A percentile compares a stretch with the other conserved stretches of the same genome.
These are phyloP conservation scores for Tauraco hartlaubi DNA, from an alignment of 2,797 vertebrate species.

Conservation along the genomic window DNA sequence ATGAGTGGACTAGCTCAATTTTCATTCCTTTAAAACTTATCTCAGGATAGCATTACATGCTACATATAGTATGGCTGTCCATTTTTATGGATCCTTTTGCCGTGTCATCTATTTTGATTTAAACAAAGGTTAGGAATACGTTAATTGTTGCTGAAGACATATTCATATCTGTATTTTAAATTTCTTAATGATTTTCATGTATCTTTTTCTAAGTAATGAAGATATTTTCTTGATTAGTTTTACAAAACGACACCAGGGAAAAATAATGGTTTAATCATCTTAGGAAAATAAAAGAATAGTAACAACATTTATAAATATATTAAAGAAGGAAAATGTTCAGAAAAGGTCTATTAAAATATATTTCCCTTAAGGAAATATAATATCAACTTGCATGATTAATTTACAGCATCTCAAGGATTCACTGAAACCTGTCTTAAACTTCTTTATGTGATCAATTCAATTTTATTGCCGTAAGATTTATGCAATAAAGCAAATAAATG, in stretches of 20 bases:
- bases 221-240: not conserved
- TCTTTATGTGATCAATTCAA: slow-evolving; percentile 52
- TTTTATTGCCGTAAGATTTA: slow-evolving; percentile 58
- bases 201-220: not conserved
- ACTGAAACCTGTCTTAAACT: slow-evolving; percentile 29
- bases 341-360: slow-evolving; percentile 36
- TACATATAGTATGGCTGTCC: not conserved
- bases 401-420: slow-evolving; percentile 3
- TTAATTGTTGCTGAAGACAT: not conserved
- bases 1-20: not conserved
- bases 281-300: not conserved
- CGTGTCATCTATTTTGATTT: not conserved
- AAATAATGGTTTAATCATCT: slow-evolving; percentile 20
- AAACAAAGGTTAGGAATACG: not conserved
- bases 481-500: slow-evolving; percentile 43
- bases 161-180: not conserved
- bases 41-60: not conserved
- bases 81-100: not conserved
- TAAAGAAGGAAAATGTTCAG: not conserved
- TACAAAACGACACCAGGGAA: not conserved
- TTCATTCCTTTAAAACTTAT: not conserved
- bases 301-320: slow-evolving; percentile 20
- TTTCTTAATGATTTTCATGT: not conserved
- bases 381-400: slow-evolving; percentile 41
- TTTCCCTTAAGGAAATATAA: not conserved